These are phyloP conservation scores for Xenopus borealis DNA, from an alignment of 2,113 vertebrate species.

Conservation along the genomic window DNA sequence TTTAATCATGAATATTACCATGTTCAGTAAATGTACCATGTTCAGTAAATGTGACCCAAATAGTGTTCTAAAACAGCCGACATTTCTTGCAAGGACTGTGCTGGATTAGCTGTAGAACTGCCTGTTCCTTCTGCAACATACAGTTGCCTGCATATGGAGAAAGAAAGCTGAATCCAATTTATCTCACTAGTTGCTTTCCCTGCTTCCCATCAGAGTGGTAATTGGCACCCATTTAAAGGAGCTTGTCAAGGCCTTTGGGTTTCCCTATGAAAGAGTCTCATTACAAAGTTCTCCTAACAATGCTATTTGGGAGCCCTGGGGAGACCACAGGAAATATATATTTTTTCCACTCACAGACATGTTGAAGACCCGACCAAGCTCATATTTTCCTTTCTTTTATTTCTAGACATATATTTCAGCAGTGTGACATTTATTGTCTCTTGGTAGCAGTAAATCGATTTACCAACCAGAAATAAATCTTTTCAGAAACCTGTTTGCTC, in stretches of 20 bases:
- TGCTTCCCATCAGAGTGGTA: conserved; percentile 55
- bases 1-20: too few relatives aligned
- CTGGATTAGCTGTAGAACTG: conserved; percentile 4
- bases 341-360: conserved; percentile 36
- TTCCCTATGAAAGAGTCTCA: conserved; percentile 47
- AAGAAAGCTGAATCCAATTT: conserved; percentile 61
- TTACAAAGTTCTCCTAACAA: conserved; percentile 53
- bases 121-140: conserved; percentile 31
- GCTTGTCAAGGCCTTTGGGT: conserved; percentile 55
- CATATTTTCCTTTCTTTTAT: conserved; percentile 37
- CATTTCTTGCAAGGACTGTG: too few relatives aligned
- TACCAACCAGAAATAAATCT: conserved; percentile 26
- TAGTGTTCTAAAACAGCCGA: too few relatives aligned
- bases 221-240: conserved; percentile 60
- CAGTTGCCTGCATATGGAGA: conserved; percentile 48
- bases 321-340: conserved; percentile 48
- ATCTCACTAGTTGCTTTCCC: conserved; percentile 56
- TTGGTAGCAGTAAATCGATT: conserved; percentile 27
- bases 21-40: too few relatives aligned
- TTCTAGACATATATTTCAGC: conserved; percentile 43
- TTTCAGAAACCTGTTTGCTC: conserved; percentile 1
- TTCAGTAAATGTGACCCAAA: too few relatives aligned
- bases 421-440: conserved; percentile 36
- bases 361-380: conserved; percentile 40
- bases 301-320: conserved; percentile 47